Evolutionary conservation across 2,797 vertebrate species (phyloP).

Genomic region (Orientallactaga sibirica): DNA sequence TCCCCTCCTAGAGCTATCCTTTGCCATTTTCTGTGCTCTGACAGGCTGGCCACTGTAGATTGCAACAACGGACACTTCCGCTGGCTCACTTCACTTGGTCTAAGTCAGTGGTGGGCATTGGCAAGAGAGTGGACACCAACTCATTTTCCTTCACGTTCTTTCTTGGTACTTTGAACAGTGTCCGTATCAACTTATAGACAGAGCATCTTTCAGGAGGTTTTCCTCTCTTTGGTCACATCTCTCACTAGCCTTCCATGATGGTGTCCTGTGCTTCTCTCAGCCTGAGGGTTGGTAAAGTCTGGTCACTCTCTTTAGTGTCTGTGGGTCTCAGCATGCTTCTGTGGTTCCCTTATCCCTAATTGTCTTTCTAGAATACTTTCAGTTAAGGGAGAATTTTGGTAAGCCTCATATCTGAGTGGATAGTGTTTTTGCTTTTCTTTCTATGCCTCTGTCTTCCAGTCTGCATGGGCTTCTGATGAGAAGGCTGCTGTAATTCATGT

Average conservation of each 20-base stretch:
- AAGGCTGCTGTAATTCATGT: slow-evolving; percentile 34
- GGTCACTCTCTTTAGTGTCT: not conserved
- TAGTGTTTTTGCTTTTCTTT: not conserved
- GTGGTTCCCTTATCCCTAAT: not conserved
- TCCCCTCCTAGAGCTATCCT: not conserved
- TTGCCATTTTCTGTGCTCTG: not conserved
- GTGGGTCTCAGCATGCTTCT: not conserved
- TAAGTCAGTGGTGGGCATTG: not conserved
- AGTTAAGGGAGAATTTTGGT: not conserved
- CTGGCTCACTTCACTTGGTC: not conserved
- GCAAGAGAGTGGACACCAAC: not conserved
- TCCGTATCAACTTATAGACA: not conserved
- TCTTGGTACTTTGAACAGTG: not conserved
- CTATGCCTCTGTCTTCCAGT: slow-evolving; percentile 17
- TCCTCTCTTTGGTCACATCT: not conserved
- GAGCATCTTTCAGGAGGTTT: not conserved
- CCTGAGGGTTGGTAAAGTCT: not conserved
- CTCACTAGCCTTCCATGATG: not conserved
- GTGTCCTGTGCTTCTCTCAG: not conserved
- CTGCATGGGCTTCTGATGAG: slow-evolving; percentile 33
- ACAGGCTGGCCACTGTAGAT: not conserved
- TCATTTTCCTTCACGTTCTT: not conserved
- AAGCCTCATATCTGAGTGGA: not conserved
- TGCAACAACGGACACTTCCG: not conserved
- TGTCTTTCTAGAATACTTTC: not conserved